These are phyloP conservation scores for Zaprionus camerounensis DNA, from an alignment of 1,140 invertebrate genomes.

Conservation along the genomic window DNA sequence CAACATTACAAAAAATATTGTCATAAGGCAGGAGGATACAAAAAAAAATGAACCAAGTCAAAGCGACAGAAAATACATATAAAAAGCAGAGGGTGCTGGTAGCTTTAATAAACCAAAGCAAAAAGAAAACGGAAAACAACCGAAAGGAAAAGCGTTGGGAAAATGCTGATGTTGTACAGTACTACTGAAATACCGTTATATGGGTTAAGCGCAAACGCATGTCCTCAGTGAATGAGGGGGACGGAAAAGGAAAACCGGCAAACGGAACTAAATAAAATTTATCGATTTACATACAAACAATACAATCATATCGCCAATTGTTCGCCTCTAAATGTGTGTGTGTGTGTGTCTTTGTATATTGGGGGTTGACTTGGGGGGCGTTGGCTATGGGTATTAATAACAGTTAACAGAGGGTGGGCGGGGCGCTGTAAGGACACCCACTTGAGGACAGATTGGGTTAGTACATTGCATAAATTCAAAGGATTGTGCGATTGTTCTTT, in stretches of 20 bases:
- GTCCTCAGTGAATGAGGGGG: conserved; percentile 54
- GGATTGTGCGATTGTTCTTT: conserved; percentile 27
- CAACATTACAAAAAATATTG: conserved; percentile 46
- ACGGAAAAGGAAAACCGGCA: conserved; percentile 2
- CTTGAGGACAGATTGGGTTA: conserved; percentile 38
- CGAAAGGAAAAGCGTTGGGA: conserved; percentile 1
- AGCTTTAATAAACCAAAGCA: conserved; percentile 32
- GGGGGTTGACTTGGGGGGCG: not conserved
- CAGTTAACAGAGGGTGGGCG: conserved; percentile 32
- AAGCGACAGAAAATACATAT: conserved; percentile 14
- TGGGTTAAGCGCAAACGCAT: conserved; percentile 75
- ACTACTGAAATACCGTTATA: conserved; percentile 32
- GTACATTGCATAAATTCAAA: conserved; percentile 60
- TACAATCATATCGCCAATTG: conserved; percentile 21
- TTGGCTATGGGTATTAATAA: conserved; percentile 62
- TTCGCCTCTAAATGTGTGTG: not conserved
- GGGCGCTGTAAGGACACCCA: not conserved
- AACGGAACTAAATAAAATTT: conserved; percentile 78
- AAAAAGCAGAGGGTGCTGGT: conserved; percentile 12
- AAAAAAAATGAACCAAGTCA: conserved; percentile 31
- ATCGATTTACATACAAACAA: conserved; percentile 62
- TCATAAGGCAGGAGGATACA: conserved; percentile 33
- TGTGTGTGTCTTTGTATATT: not conserved
- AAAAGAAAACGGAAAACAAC: conserved; percentile 26
- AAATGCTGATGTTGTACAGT: conserved; percentile 5